Conservation (phyloP, 2,888 invertebrate species). For the Deroplatys truncata region DNA sequence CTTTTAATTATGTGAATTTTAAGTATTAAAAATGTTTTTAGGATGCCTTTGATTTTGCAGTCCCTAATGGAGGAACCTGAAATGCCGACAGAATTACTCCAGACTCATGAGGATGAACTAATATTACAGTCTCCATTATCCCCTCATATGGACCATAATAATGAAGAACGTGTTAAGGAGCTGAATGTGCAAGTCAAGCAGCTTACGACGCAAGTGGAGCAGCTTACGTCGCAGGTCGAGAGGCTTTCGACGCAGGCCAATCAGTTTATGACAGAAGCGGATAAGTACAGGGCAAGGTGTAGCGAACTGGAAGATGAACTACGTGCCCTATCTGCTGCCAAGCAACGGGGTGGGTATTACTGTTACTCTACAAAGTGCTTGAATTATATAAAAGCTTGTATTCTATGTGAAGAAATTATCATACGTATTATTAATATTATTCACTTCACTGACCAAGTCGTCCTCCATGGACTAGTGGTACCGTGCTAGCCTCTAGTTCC, state of each 20-base stretch:
- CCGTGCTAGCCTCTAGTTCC: no score
- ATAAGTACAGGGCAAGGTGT: slow-evolving; percentile 56
- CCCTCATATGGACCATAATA: neutral
- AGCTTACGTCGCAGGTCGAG: slow-evolving; percentile 48
- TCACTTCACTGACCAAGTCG: no score
- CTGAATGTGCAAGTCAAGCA: slow-evolving; percentile 63
- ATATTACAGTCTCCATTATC: neutral
- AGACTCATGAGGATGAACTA: neutral
- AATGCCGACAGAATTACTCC: neutral
- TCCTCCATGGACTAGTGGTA: no score
- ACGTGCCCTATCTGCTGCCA: neutral
- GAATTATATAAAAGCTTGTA: no score
- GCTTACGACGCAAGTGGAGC: slow-evolving; percentile 59
- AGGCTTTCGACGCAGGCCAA: slow-evolving; percentile 63
- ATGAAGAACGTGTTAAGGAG: slow-evolving; percentile 39
- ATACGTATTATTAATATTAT: no score
- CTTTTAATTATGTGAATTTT: no score
- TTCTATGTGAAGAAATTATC: no score
- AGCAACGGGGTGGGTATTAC: neutral
- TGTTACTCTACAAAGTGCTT: no score
- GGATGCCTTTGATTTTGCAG: neutral
- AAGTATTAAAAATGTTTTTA: no score
- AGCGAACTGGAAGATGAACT: slow-evolving; percentile 36
- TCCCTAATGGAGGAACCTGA: neutral
- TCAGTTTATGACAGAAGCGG: slow-evolving; percentile 59